phyloP scores from a whole-genome alignment of 2,113 vertebrate genomes.

The Bagarius yarrelli region DNA sequence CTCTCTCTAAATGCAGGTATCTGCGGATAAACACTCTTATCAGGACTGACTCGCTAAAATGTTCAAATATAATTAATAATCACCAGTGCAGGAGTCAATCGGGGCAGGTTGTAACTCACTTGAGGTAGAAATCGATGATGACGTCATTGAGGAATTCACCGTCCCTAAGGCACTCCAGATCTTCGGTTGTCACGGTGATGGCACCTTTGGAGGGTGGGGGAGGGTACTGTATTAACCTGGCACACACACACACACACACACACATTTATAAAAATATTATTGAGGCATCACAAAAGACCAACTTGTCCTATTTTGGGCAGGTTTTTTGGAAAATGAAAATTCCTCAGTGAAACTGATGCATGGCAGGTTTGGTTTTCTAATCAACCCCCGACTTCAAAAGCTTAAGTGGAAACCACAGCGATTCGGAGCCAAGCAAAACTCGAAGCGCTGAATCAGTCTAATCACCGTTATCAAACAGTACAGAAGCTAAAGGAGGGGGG shows the following conservation, averaged over 20 bases:
- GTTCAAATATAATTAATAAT: neutral
- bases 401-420: conserved; percentile 33
- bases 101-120: conserved; percentile 73
- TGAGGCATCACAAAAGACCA: conserved; percentile 5
- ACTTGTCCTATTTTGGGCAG: conserved; percentile 18
- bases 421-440: conserved; percentile 35
- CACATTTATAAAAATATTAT: neutral
- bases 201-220: conserved; percentile 86
- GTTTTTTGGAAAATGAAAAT: conserved; percentile 30
- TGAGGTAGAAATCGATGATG: conserved; percentile 98
- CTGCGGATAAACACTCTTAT: conserved; percentile 57
- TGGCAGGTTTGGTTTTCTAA: conserved; percentile 23
- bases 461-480: conserved; percentile 20
- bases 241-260: conserved; percentile 31
- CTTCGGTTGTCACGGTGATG: conserved; percentile 87
- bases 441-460: conserved; percentile 27
- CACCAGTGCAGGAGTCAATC: no score
- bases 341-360: conserved; percentile 15
- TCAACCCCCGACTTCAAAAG: conserved; percentile 36
- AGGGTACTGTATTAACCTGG: conserved; percentile 91
- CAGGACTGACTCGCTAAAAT: neutral
- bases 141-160: conserved; percentile 96
- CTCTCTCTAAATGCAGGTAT: conserved; percentile 85
- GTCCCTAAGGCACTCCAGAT: conserved; percentile 82
- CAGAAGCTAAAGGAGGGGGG: neutral